Conservation (phyloP, 2,113 vertebrate species). For the Pseudonaja textilis region DNA sequence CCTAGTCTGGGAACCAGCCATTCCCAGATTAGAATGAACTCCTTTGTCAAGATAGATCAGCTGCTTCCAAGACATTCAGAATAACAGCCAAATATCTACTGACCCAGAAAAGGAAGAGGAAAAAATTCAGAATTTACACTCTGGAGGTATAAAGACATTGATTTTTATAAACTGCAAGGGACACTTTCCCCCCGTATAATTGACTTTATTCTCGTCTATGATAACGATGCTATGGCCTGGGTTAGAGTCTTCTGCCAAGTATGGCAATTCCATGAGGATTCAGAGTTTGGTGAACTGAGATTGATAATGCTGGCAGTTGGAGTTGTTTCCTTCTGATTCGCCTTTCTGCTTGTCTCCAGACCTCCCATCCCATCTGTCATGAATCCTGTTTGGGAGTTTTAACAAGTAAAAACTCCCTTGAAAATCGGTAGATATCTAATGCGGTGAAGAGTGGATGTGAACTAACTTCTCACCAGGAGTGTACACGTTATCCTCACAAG, state of each 20-base stretch:
- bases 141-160: not conserved
- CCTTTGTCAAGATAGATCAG: not conserved
- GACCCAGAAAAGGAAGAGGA: not conserved
- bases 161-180: not conserved
- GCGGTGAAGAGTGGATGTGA: not conserved
- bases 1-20: not conserved
- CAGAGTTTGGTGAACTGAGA: not conserved
- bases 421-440: not conserved
- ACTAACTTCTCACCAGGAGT: not conserved
- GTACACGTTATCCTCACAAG: not conserved
- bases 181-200: not conserved
- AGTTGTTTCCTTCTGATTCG: not conserved
- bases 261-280: not conserved
- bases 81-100: not conserved
- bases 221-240: not conserved
- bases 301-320: not conserved
- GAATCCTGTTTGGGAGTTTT: not conserved
- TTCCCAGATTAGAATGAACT: not conserved
- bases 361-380: not conserved
- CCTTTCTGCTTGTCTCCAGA: not conserved
- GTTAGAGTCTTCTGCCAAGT: not conserved
- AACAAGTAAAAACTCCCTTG: not conserved
- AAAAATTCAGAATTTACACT: not conserved
- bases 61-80: not conserved
- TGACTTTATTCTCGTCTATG: not conserved